Evolutionary conservation across 2,113 vertebrate species (phyloP).

Genomic region (Antechinus stuartii): DNA sequence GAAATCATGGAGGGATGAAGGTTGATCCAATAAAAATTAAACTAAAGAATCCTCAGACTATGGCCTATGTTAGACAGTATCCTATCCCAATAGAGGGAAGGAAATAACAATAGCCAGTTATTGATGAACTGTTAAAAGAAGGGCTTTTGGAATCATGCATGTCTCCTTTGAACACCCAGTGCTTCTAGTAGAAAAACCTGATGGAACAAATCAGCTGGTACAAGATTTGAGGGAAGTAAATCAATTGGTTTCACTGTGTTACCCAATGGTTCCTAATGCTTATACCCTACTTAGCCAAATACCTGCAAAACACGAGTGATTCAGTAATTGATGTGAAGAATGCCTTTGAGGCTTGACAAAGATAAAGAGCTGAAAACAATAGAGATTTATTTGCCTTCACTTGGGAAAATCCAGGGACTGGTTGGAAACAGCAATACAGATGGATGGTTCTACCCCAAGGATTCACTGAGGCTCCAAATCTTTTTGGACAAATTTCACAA

Average conservation of each 20-base stretch:
- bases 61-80: too few species aligned
- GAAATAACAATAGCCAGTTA: background rate
- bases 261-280: background rate
- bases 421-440: background rate
- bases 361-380: background rate
- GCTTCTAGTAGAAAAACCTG: background rate
- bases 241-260: background rate
- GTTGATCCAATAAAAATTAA: background rate
- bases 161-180: background rate
- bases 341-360: background rate
- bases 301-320: background rate
- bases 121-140: background rate
- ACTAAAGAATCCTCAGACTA: background rate
- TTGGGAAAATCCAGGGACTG: background rate
- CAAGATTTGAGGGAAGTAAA: background rate
- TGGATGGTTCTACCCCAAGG: background rate
- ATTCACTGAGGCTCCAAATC: background rate
- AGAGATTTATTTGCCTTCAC: background rate
- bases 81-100: background rate
- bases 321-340: background rate
- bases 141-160: background rate
- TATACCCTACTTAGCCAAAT: background rate
- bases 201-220: background rate
- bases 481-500: background rate
- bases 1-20: background rate